Conservation (phyloP, 2,888 invertebrate genomes). For the Hirtodrosophila alboralis region DNA sequence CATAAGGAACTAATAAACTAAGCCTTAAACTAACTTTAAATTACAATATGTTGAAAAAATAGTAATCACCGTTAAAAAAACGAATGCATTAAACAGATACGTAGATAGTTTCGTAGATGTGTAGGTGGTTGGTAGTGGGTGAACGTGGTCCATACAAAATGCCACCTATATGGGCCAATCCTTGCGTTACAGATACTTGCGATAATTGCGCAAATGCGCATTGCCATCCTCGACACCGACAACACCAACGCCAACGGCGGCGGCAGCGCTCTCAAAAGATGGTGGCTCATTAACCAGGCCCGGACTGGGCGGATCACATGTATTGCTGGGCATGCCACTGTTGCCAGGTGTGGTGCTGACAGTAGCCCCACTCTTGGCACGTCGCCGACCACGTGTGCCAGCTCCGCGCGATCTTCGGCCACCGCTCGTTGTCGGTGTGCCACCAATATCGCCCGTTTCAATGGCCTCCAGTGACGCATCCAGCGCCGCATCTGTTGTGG, state of each 20-base stretch:
- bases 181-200: slow-evolving; percentile 84
- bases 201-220: slow-evolving; percentile 82
- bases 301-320: slow-evolving; percentile 80
- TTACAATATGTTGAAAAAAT: slow-evolving; percentile 48
- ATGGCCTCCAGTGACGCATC: slow-evolving; percentile 67
- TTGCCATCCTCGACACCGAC: slow-evolving; percentile 78
- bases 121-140: slow-evolving; percentile 20
- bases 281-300: slow-evolving; percentile 83
- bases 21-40: slow-evolving; percentile 66
- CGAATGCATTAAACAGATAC: slow-evolving; percentile 46
- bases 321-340: slow-evolving; percentile 46
- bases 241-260: slow-evolving; percentile 79
- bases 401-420: slow-evolving; percentile 76
- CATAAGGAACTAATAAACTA: slow-evolving; percentile 69
- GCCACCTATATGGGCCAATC: slow-evolving; percentile 33
- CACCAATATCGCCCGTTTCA: slow-evolving; percentile 58
- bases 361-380: slow-evolving; percentile 61
- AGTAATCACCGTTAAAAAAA: slow-evolving; percentile 49
- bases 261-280: slow-evolving; percentile 84
- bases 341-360: slow-evolving; percentile 21
- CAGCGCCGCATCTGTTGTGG: slow-evolving; percentile 66
- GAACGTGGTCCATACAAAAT: slow-evolving; percentile 29
- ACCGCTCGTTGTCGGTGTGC: slow-evolving; percentile 59
- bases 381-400: slow-evolving; percentile 77
- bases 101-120: slow-evolving; percentile 17